Evolutionary conservation across 1,140 invertebrate genomes (phyloP).

Genomic region (Papilio polytes): DNA sequence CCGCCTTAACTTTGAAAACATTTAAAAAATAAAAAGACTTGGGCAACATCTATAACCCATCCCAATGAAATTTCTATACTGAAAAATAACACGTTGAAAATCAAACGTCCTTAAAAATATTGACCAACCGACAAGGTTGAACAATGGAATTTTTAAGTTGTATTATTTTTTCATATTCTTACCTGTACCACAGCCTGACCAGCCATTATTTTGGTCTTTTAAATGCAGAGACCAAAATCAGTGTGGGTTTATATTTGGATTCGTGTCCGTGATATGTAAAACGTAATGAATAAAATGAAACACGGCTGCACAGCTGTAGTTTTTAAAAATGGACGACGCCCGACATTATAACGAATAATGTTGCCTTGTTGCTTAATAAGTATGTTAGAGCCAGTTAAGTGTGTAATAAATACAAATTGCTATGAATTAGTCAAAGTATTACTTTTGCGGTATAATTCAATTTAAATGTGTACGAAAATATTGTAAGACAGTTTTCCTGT

Average conservation of each 20-base stretch:
- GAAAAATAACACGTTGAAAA: constrained; percentile 47
- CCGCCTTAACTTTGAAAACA: not conserved
- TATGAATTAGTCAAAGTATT: not conserved
- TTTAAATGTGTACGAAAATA: not conserved
- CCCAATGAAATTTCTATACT: not conserved
- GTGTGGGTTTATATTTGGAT: constrained; percentile 19
- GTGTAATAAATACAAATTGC: not conserved
- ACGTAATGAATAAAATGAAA: constrained; percentile 44
- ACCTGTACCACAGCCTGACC: constrained; percentile 68
- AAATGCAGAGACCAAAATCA: constrained; percentile 42
- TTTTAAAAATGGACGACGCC: constrained; percentile 61
- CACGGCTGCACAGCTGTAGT: constrained; percentile 53
- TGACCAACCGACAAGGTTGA: constrained; percentile 68
- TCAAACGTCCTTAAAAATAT: constrained; percentile 56
- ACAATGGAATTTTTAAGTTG: constrained; percentile 63
- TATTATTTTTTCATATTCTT: constrained; percentile 46
- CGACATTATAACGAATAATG: constrained; percentile 32
- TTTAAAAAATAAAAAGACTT: constrained; percentile 10
- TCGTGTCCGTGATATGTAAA: not conserved
- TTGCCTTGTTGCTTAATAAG: not conserved
- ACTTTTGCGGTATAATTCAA: not conserved
- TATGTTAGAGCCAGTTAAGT: not conserved
- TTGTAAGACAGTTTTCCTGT: not conserved
- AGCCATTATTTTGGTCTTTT: constrained; percentile 57
- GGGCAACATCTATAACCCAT: not conserved